Conservation (phyloP, 2,888 invertebrate species). For the Leptogaster cylindrica region DNA sequence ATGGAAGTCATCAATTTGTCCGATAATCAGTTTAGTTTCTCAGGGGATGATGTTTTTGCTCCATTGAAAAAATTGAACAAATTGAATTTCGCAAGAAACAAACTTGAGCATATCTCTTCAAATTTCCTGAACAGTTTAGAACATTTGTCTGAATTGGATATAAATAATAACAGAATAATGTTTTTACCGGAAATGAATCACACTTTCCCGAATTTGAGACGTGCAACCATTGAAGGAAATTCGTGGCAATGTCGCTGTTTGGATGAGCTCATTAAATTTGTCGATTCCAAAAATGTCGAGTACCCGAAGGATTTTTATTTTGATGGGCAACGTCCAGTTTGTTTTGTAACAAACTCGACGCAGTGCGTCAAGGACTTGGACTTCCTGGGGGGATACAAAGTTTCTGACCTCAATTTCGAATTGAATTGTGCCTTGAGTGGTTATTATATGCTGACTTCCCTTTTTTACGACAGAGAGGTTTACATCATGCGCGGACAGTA, state of each 20-base stretch:
- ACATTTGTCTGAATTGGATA: slow-evolving; percentile 51
- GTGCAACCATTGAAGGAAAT: slow-evolving; percentile 57
- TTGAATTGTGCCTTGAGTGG: no score
- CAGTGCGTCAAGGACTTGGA: slow-evolving; percentile 53
- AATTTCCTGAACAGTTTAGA: slow-evolving; percentile 40
- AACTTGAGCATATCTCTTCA: slow-evolving; percentile 51
- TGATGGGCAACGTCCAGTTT: slow-evolving; percentile 48
- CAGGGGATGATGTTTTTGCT: slow-evolving; percentile 55
- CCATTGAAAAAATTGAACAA: slow-evolving; percentile 55
- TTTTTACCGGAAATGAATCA: slow-evolving; percentile 54
- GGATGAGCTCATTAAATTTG: neutral
- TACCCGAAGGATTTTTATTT: neutral
- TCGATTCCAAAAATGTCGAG: neutral
- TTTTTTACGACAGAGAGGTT: no score
- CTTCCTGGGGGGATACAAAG: slow-evolving; percentile 50
- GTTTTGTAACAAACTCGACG: slow-evolving; percentile 49
- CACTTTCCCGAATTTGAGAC: slow-evolving; percentile 51
- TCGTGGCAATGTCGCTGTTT: slow-evolving; percentile 55
- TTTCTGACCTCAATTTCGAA: no score
- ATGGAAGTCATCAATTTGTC: slow-evolving; percentile 54
- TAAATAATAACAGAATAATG: slow-evolving; percentile 57
- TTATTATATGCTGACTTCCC: no score
- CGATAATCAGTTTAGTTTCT: no score
- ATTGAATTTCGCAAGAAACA: slow-evolving; percentile 56
- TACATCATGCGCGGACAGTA: no score